Conservation (phyloP, 2,797 vertebrate genomes). For the Aphelocoma californica region DNA sequence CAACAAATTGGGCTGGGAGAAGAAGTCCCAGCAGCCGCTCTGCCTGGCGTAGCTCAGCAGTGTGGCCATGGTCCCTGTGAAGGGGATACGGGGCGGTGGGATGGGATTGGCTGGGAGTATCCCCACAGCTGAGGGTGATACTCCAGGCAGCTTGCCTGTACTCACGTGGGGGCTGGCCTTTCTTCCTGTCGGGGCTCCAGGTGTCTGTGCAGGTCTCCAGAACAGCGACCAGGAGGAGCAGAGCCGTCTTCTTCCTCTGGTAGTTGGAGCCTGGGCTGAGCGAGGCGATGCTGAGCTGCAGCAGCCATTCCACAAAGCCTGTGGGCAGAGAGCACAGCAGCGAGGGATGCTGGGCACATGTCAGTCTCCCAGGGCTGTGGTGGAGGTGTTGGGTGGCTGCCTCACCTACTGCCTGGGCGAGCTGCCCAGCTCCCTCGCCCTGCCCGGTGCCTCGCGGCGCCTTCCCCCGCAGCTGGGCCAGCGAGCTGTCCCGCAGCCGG, state of each 20-base stretch:
- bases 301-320: slow-evolving; percentile 88
- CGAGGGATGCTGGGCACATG: rapidly evolving
- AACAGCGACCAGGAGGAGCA: slow-evolving; percentile 81
- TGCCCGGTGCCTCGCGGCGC: background rate
- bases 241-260: slow-evolving; percentile 85
- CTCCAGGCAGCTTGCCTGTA: background rate
- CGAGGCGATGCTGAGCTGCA: slow-evolving; percentile 75
- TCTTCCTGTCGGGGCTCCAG: slow-evolving; percentile 86
- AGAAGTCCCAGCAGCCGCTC: slow-evolving; percentile 84
- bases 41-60: slow-evolving; percentile 78
- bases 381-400: rapidly evolving
- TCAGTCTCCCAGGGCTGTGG: rapidly evolving
- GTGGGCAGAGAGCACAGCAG: background rate
- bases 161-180: slow-evolving; percentile 90
- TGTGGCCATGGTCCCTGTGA: slow-evolving; percentile 78
- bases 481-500: slow-evolving; percentile 84
- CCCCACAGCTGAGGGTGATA: background rate
- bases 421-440: background rate
- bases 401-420: slow-evolving; percentile 83
- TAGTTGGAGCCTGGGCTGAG: slow-evolving; percentile 82
- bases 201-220: slow-evolving; percentile 90
- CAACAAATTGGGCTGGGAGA: slow-evolving; percentile 78
- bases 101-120: rapidly evolving
- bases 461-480: slow-evolving; percentile 73
- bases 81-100: rapidly evolving